Evolutionary conservation across 2,888 invertebrate genomes (phyloP).

Genomic region (Tromatobia lineatoria): DNA sequence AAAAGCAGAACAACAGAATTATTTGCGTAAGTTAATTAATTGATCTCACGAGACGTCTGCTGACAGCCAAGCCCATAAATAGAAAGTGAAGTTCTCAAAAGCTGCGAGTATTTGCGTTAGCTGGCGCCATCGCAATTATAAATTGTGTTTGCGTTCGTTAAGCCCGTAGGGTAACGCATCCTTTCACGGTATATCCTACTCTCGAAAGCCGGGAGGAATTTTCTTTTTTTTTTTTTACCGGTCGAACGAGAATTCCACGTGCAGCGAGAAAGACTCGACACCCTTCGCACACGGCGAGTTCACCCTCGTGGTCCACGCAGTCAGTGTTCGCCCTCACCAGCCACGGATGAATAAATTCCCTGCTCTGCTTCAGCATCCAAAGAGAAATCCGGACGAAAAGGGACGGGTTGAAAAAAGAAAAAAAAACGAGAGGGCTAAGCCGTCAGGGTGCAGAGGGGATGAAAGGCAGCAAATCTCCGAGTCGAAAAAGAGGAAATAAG

Average conservation of each 20-base stretch:
- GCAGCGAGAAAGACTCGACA: conserved; percentile 15
- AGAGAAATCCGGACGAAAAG: conserved; percentile 37
- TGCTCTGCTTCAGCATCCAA: conserved; percentile 27
- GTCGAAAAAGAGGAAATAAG: conserved; percentile 10
- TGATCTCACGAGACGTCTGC: conserved; percentile 2
- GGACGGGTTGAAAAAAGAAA: conserved; percentile 22
- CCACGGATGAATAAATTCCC: conserved; percentile 57
- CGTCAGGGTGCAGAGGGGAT: conserved; percentile 43
- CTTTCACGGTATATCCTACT: conserved; percentile 24
- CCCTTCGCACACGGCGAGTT: conserved; percentile 21
- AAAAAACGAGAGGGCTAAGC: conserved; percentile 24
- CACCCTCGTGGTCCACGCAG: conserved; percentile 32
- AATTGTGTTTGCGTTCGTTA: conserved; percentile 43
- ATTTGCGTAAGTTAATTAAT: background rate
- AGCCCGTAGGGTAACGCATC: conserved; percentile 17
- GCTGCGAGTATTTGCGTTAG: conserved; percentile 2
- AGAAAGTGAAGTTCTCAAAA: conserved; percentile 13
- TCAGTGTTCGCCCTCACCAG: conserved; percentile 41
- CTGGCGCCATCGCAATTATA: conserved; percentile 32
- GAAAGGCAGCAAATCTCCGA: conserved; percentile 30
- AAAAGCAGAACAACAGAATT: background rate
- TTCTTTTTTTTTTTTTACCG: conserved; percentile 17
- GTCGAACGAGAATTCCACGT: conserved; percentile 28
- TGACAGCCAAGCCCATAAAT: background rate
- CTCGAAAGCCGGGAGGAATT: background rate